Evolutionary conservation across 2,113 vertebrate genomes (phyloP).

Genomic region (Chiloscyllium plagiosum): DNA sequence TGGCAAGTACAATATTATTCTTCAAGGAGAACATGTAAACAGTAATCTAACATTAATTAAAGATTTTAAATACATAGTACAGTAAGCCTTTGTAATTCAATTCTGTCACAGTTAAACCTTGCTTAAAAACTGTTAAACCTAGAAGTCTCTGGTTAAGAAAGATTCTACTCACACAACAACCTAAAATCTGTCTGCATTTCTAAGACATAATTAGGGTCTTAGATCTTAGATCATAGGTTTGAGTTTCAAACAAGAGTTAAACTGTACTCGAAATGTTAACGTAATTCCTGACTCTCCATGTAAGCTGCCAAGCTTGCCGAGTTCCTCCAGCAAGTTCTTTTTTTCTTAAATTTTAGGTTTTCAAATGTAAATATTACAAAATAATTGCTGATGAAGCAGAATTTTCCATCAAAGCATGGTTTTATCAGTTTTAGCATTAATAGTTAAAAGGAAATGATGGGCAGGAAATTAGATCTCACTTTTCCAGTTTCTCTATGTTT

Average conservation of each 20-base stretch:
- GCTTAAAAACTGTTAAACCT: background rate
- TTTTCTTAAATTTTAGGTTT: no score
- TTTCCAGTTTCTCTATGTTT: background rate
- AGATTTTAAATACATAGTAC: background rate
- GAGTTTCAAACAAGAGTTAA: no score
- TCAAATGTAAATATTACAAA: background rate
- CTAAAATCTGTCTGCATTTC: background rate
- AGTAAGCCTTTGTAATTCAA: background rate
- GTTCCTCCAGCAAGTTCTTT: no score
- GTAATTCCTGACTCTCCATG: no score
- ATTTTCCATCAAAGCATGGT: background rate
- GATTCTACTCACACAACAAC: background rate
- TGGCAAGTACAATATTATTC: background rate
- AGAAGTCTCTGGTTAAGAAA: background rate
- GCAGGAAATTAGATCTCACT: background rate
- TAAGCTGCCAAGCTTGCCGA: no score
- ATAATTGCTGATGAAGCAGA: background rate
- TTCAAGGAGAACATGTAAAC: slow-evolving; percentile 11
- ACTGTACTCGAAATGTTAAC: no score
- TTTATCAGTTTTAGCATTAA: background rate
- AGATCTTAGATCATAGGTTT: background rate
- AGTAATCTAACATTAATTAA: background rate
- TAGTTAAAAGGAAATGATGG: background rate
- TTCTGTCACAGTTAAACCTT: background rate
- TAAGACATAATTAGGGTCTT: background rate